Base-by-base conservation (phyloP, 23 tunicate genomes). In the Trididemnum clinides region DNA sequence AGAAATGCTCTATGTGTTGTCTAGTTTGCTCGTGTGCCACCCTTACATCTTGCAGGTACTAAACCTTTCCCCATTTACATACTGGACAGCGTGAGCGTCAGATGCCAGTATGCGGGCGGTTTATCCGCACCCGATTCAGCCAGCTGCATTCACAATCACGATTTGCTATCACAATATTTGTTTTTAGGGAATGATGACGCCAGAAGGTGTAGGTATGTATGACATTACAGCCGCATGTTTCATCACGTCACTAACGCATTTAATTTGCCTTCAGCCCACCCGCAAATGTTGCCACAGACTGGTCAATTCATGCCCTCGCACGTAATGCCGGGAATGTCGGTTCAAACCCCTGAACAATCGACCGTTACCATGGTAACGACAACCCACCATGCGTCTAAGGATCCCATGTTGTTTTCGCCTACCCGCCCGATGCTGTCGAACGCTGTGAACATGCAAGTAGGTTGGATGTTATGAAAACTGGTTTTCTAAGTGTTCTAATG, bases 341-440 rank as follows among this genome's bases (percentile, higher is more conserved):
- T 15, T 7, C 54, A 10, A 44, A 10, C 10, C 10, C 54, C 54
- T 10, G 54, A 10, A 44, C 54, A 10, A 44, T 44, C 69, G 5
- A 26, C 26, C 69, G 69, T 59, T 59, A 21, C 69, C 26, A 59
- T 59, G 69, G 69, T 59, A 12, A 59, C 69, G 69, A 44, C 54
- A 44, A 15, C 54, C 12, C 54, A 44, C n/a, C n/a, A n/a, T n/a
- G n/a, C n/a, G n/a, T n/a, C n/a, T n/a, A n/a, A n/a, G n/a, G n/a
- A n/a, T n/a, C n/a, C n/a, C 10, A 44, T 44, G 54, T 7, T 44
- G 15, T 44, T 44, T 44, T 10, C 54, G 10, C 15, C 54, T 15
- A 15, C 12, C 10, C 54, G 15, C 10, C 54, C 54, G 12, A 44
- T 44, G 10, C 54, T 7, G 54, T 44, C 54, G n/a, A n/a, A n/a